Evolutionary conservation across 2,797 vertebrate species (phyloP).

Genomic region (Eulemur albifrons): DNA sequence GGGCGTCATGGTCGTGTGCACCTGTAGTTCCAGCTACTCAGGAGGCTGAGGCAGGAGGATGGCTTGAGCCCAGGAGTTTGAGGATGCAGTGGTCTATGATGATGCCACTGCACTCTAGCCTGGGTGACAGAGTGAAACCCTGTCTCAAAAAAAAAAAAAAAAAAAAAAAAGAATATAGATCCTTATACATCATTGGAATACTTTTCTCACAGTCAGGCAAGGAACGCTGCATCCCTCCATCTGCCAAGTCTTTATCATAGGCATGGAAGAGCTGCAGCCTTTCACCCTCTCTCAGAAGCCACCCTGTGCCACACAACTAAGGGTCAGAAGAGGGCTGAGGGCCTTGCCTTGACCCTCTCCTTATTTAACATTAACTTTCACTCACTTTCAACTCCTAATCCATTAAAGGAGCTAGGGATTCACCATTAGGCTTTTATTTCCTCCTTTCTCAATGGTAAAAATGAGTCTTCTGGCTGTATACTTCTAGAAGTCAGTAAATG

Average conservation of each 20-base stretch:
- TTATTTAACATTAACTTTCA: neutral
- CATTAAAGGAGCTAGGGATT: neutral
- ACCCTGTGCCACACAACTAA: neutral
- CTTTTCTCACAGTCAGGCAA: neutral
- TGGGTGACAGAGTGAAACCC: neutral
- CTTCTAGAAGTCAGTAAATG: conserved; percentile 85
- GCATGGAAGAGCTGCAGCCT: neutral
- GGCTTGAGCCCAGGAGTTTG: too few species aligned
- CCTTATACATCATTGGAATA: neutral
- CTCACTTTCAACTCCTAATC: neutral
- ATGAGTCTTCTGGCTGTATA: conserved; percentile 78
- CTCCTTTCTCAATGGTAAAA: conserved; percentile 25
- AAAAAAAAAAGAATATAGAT: neutral
- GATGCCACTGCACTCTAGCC: neutral
- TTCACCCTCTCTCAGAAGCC: neutral
- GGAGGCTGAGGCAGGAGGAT: neutral
- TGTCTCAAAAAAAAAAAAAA: neutral
- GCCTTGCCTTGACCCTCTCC: neutral
- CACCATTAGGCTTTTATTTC: neutral
- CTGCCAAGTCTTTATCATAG: neutral
- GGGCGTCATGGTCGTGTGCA: neutral
- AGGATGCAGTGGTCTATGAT: neutral
- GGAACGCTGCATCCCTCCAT: neutral
- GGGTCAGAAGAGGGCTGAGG: neutral
- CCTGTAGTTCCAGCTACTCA: neutral